phyloP scores from a whole-genome alignment of 2,113 vertebrate genomes.

The Catagonus wagneri region DNA sequence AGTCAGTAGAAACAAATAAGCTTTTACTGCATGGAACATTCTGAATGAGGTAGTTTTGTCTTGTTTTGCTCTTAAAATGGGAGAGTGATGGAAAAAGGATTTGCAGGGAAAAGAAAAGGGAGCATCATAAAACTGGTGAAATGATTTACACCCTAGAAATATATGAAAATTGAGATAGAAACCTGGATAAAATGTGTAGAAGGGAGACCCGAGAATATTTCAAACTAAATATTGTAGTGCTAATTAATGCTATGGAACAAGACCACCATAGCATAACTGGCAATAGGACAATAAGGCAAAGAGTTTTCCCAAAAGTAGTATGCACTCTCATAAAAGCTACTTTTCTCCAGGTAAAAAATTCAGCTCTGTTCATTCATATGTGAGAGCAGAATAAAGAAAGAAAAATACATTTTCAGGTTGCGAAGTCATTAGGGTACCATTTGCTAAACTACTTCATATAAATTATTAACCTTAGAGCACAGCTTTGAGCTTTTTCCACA shows the following conservation, averaged over 20 bases:
- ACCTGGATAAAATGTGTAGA: background rate
- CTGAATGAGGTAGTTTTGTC: background rate
- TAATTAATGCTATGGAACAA: background rate
- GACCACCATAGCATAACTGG: background rate
- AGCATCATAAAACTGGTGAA: background rate
- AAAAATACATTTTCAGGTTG: constrained; percentile 10
- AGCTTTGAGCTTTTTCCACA: constrained; percentile 32
- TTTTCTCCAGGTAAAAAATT: background rate
- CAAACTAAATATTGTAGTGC: background rate
- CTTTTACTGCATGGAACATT: background rate
- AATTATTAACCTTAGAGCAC: constrained; percentile 64
- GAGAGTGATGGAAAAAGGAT: background rate
- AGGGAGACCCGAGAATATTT: constrained; percentile 27
- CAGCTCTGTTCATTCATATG: background rate
- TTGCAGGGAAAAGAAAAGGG: background rate
- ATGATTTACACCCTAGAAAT: background rate
- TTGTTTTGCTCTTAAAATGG: background rate
- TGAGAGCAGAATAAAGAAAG: background rate
- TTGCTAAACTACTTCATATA: constrained; percentile 58
- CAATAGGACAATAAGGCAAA: background rate
- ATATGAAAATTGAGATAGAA: background rate
- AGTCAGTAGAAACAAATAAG: background rate
- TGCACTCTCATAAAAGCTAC: background rate
- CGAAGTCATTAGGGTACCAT: constrained; percentile 67
- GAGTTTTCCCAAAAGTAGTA: background rate